Evolutionary conservation across 2,888 invertebrate species (phyloP).

Genomic region (Caenorhabditis sp.): DNA sequence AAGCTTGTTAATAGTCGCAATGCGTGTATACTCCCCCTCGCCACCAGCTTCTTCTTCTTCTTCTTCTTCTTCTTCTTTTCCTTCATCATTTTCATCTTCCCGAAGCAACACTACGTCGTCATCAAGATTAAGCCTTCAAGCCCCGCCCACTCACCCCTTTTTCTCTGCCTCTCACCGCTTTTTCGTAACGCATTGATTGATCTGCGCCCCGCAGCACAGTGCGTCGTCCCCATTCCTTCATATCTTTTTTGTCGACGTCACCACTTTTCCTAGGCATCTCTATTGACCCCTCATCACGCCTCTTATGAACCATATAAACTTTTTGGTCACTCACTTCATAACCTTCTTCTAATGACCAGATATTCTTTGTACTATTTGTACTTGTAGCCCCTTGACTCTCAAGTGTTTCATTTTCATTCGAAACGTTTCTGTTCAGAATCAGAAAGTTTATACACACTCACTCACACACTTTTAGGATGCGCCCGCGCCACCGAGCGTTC

Average conservation of each 20-base stretch:
- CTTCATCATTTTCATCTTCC: conserved; percentile 38
- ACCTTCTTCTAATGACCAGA: neutral
- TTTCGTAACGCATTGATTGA: conserved; percentile 26
- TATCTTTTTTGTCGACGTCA: neutral
- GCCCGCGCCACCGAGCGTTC: conserved; percentile 58
- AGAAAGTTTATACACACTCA: neutral
- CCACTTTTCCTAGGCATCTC: neutral
- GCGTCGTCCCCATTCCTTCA: conserved; percentile 11
- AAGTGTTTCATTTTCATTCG: neutral
- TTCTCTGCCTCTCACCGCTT: conserved; percentile 16
- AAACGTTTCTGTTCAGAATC: neutral
- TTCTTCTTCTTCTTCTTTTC: conserved; percentile 6
- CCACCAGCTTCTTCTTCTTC: conserved; percentile 12
- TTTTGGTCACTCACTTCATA: neutral
- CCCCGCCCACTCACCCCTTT: conserved; percentile 30
- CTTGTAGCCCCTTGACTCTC: conserved; percentile 2
- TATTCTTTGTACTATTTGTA: conserved; percentile 3
- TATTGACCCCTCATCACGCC: neutral
- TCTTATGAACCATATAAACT: neutral
- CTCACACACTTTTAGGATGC: conserved; percentile 37
- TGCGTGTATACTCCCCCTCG: conserved; percentile 29
- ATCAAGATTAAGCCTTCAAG: conserved; percentile 57
- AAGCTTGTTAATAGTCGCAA: conserved; percentile 57
- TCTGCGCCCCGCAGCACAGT: conserved; percentile 13
- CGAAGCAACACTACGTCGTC: conserved; percentile 39